Conservation (phyloP, 2,888 invertebrate species). For the Aethes cnicana region DNA sequence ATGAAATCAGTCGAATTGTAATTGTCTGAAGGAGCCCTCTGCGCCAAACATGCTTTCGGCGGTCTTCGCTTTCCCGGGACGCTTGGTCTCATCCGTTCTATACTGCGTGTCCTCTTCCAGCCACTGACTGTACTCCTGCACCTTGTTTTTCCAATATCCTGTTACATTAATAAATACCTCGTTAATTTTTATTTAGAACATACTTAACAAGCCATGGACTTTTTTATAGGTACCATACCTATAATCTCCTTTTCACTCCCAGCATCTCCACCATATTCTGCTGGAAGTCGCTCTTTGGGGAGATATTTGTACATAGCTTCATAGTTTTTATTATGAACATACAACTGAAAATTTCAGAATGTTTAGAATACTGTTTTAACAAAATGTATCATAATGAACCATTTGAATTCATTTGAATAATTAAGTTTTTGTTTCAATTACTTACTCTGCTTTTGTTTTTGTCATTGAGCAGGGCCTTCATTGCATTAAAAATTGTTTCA, state of each 20-base stretch:
- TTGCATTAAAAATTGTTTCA: conserved; percentile 77
- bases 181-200: no score
- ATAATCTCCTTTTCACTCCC: conserved; percentile 75
- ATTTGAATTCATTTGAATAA: no score
- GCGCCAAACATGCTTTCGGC: conserved; percentile 69
- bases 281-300: conserved; percentile 82
- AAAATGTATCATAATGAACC: no score
- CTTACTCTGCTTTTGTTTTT: conserved; percentile 82
- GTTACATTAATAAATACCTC: no score
- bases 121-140: conserved; percentile 69
- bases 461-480: conserved; percentile 79
- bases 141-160: conserved; percentile 68
- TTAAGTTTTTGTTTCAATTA: no score
- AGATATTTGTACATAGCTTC: conserved; percentile 82
- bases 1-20: conserved; percentile 41
- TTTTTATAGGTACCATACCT: no score
- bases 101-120: conserved; percentile 68
- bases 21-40: conserved; percentile 62
- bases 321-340: conserved; percentile 78
- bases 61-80: conserved; percentile 72
- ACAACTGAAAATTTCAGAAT: conserved; percentile 59
- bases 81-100: conserved; percentile 68
- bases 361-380: conserved; percentile 1
- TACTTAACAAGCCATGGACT: no score
- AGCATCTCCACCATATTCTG: conserved; percentile 85